Conservation (phyloP, 2,888 invertebrate species). For the Erebia epiphron region DNA sequence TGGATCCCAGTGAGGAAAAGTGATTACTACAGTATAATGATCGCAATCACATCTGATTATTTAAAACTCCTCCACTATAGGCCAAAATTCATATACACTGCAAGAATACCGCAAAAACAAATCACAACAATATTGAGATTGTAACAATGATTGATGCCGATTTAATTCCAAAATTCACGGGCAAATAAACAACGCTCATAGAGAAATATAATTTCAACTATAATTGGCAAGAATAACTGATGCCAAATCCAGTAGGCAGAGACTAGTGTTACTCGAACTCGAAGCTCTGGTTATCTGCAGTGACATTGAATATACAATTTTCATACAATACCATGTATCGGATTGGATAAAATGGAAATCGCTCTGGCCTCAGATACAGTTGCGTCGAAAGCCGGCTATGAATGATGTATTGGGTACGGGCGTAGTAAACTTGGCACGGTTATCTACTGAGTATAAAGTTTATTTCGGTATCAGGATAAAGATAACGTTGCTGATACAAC, state of each 20-base stretch:
- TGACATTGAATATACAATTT: conserved; percentile 12
- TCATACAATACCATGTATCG: conserved; percentile 14
- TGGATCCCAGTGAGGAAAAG: too few species aligned
- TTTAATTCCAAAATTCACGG: neutral
- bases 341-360: conserved; percentile 3
- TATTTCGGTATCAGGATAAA: conserved; percentile 29
- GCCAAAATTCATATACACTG: too few species aligned
- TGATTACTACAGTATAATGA: too few species aligned
- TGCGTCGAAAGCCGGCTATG: conserved; percentile 48
- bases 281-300: neutral
- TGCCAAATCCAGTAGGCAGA: neutral
- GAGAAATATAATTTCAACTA: neutral
- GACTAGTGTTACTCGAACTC: neutral
- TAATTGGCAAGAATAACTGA: neutral
- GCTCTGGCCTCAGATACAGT: conserved; percentile 38
- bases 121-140: too few species aligned
- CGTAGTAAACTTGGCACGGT: conserved; percentile 42
- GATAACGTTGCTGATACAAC: conserved; percentile 20
- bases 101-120: too few species aligned
- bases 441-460: conserved; percentile 34
- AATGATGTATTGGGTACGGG: conserved; percentile 63
- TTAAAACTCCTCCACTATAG: too few species aligned
- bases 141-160: too few species aligned
- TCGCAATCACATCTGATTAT: too few species aligned
- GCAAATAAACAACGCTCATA: neutral